phyloP scores from a whole-genome alignment of 1,140 invertebrate species.

The Ceratitis capitata region DNA sequence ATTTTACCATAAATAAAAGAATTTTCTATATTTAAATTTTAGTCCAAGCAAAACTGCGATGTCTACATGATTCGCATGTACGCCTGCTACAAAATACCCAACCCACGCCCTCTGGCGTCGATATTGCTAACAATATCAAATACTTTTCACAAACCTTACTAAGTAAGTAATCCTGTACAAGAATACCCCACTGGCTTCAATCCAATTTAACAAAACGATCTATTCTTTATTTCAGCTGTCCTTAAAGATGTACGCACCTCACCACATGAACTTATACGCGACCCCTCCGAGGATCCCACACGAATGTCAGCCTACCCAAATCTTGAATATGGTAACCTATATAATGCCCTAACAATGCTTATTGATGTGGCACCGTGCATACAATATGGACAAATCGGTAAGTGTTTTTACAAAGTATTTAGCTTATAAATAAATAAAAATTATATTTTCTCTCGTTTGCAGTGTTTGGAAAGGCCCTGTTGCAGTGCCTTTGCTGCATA shows the following conservation, averaged over 20 bases:
- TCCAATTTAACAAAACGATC: neutral
- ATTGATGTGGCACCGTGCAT: slow-evolving; percentile 84
- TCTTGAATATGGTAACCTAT: slow-evolving; percentile 94
- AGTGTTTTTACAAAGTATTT: slow-evolving; percentile 32
- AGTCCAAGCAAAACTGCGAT: slow-evolving; percentile 98
- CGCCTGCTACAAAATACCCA: slow-evolving; percentile 90
- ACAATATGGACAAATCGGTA: slow-evolving; percentile 85
- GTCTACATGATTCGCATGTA: slow-evolving; percentile 94
- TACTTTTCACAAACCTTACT: slow-evolving; percentile 97
- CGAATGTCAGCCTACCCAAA: slow-evolving; percentile 92
- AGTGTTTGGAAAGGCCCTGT: slow-evolving; percentile 91
- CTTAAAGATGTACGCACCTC: slow-evolving; percentile 94
- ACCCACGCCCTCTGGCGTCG: slow-evolving; percentile 90
- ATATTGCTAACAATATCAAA: slow-evolving; percentile 97
- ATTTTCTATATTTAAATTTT: slow-evolving; percentile 52
- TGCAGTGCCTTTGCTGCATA: slow-evolving; percentile 90
- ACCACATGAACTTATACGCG: slow-evolving; percentile 88
- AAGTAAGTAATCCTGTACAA: slow-evolving; percentile 74
- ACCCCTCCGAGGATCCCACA: slow-evolving; percentile 83
- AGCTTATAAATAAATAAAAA: neutral
- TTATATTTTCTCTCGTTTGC: slow-evolving; percentile 53
- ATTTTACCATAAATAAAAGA: slow-evolving; percentile 15
- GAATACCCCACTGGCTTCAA: too few relatives aligned
- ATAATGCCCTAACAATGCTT: slow-evolving; percentile 84
- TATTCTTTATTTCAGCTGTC: slow-evolving; percentile 75